A percentile compares a stretch with the other conserved stretches of the same genome.
Evolutionary conservation across 2,113 vertebrate genomes (phyloP).

Genomic region (Limnothrissa miodon): DNA sequence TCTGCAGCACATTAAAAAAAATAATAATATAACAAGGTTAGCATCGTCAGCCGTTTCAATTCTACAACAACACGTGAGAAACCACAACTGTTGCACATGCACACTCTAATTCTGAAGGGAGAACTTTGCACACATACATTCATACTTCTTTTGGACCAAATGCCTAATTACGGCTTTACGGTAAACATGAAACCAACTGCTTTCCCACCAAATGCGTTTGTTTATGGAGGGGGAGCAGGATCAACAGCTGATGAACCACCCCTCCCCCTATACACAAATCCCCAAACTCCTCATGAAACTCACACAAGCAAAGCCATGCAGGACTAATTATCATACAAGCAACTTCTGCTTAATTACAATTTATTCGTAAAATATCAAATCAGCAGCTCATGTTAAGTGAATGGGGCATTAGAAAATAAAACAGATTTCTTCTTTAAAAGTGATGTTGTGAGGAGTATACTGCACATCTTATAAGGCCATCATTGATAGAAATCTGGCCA

Average conservation of each 20-base stretch:
- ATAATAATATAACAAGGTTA: not conserved
- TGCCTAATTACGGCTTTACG: slow-evolving; percentile 22
- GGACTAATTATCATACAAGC: slow-evolving; percentile 2
- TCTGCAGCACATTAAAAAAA: slow-evolving; percentile 64
- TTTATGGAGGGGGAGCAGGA: slow-evolving; percentile 51
- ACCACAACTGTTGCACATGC: not conserved
- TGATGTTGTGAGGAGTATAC: not conserved
- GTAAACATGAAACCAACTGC: slow-evolving; percentile 52
- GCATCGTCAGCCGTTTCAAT: not conserved
- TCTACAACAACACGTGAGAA: not conserved
- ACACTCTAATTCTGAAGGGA: not conserved
- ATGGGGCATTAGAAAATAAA: too few relatives aligned
- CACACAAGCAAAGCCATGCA: slow-evolving; percentile 15
- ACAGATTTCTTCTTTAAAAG: too few relatives aligned
- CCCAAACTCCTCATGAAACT: slow-evolving; percentile 16
- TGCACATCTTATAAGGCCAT: not conserved
- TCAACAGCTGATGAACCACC: slow-evolving; percentile 54
- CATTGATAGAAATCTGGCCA: not conserved
- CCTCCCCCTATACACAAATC: slow-evolving; percentile 24
- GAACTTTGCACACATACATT: not conserved
- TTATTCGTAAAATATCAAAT: too few relatives aligned
- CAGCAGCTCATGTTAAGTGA: too few relatives aligned
- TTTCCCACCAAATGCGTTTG: slow-evolving; percentile 63
- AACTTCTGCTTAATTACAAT: not conserved
- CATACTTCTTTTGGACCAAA: not conserved